A percentile compares a stretch with the other conserved stretches of the same genome.
Evolutionary conservation across 2,113 vertebrate species (phyloP).

Genomic region (Sigmodon hispidus): DNA sequence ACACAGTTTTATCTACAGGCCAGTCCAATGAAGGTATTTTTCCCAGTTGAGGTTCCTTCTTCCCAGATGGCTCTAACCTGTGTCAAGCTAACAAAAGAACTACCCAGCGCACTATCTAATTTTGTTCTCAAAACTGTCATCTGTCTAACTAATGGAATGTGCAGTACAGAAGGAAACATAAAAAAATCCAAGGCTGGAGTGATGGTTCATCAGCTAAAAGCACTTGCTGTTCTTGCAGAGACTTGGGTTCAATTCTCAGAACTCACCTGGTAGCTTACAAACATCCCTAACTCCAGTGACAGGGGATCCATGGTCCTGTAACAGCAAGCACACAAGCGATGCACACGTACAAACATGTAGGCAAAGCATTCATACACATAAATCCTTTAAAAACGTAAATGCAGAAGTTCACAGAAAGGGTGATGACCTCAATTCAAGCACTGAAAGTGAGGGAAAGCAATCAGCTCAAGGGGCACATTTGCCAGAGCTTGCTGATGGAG

Average conservation of each 20-base stretch:
- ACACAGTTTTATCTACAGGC: not conserved
- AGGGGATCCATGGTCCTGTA: not conserved
- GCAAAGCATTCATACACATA: not conserved
- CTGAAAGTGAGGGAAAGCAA: not conserved
- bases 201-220: not conserved
- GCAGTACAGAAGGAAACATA: not conserved
- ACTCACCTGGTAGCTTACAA: not conserved
- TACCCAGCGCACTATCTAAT: not conserved
- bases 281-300: not conserved
- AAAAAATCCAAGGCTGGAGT: not conserved
- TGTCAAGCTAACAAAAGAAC: not conserved
- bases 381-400: not conserved
- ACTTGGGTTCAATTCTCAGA: not conserved
- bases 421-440: not conserved
- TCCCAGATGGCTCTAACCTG: not conserved
- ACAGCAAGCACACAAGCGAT: not conserved
- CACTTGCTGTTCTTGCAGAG: not conserved
- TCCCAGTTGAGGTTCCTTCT: not conserved
- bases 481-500: accelerated
- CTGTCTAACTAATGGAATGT: not conserved
- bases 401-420: accelerated
- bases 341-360: not conserved
- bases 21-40: not conserved
- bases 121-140: not conserved
- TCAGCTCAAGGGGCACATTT: no score